Evolutionary conservation across 2,888 invertebrate species (phyloP).

Genomic region (Catocala fraxini): DNA sequence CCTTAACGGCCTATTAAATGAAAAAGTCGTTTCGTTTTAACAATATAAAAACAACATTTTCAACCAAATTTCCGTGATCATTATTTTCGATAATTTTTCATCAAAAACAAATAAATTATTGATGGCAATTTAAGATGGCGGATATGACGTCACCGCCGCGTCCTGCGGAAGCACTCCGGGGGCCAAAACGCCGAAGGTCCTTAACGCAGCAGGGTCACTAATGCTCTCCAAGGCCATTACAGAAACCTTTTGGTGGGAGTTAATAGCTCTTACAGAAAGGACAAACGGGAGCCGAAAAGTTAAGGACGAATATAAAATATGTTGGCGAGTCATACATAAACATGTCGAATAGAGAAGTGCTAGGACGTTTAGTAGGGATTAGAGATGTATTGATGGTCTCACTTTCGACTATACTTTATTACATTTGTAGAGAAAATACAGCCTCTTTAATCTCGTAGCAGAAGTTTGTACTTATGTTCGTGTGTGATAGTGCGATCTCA

Average conservation of each 20-base stretch:
- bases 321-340: constrained; percentile 31
- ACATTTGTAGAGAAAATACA: too few species aligned
- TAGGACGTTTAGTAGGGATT: too few species aligned
- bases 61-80: constrained; percentile 4
- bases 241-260: constrained; percentile 71
- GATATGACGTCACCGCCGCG: constrained; percentile 64
- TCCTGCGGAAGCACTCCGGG: constrained; percentile 67
- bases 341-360: constrained; percentile 14
- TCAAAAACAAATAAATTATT: constrained; percentile 59
- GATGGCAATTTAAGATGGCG: constrained; percentile 56
- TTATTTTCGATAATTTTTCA: constrained; percentile 17
- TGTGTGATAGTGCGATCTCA: too few species aligned
- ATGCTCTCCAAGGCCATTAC: constrained; percentile 74
- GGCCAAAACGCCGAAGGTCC: constrained; percentile 65
- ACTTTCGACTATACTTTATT: too few species aligned
- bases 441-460: too few species aligned
- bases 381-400: too few species aligned
- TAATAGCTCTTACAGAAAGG: constrained; percentile 70
- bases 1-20: too few species aligned
- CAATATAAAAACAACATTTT: background rate
- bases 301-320: constrained; percentile 44
- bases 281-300: constrained; percentile 49
- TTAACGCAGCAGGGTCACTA: constrained; percentile 75
- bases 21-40: too few species aligned
- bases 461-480: too few species aligned